Percentiles rank a stretch among this genome's conserved stretches.
phyloP scores from a whole-genome alignment of 1,140 invertebrate genomes.

The Diprion similis region DNA sequence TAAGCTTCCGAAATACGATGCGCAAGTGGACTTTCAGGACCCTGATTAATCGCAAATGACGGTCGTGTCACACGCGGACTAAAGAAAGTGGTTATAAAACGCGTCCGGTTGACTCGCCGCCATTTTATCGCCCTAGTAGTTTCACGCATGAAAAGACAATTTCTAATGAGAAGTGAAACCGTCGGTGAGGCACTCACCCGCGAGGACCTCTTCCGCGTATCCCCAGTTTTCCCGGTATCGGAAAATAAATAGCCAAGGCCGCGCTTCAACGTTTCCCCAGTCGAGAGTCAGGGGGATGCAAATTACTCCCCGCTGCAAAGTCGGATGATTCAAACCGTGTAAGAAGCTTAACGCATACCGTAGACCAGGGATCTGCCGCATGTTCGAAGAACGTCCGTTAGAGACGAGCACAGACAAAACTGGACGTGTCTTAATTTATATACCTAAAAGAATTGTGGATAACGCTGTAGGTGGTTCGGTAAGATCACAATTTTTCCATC shows the following conservation, averaged over 20 bases:
- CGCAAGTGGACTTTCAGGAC: no score
- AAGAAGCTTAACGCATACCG: background rate
- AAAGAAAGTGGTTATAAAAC: background rate
- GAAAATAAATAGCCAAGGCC: constrained; percentile 5
- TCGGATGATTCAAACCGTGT: background rate
- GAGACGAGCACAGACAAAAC: background rate
- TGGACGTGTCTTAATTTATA: background rate
- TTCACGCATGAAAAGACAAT: constrained; percentile 3
- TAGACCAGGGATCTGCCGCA: background rate
- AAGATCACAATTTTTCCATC: constrained; percentile 13
- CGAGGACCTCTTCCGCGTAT: background rate
- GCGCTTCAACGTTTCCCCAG: background rate
- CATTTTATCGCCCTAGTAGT: background rate
- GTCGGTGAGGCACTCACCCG: background rate
- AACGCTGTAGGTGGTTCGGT: background rate
- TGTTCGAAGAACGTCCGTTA: background rate
- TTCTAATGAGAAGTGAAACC: constrained; percentile 7
- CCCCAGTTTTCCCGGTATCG: constrained; percentile 3
- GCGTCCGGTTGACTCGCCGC: background rate
- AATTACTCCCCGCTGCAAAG: background rate
- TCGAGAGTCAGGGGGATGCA: background rate
- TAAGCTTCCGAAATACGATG: no score
- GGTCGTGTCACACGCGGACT: no score
- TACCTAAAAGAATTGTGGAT: background rate
- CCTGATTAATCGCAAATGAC: no score